Percentiles rank a stretch among this genome's conserved stretches.
These are phyloP conservation scores for Phlogophora meticulosa DNA, from an alignment of 2,888 invertebrate species.

Conservation along the genomic window DNA sequence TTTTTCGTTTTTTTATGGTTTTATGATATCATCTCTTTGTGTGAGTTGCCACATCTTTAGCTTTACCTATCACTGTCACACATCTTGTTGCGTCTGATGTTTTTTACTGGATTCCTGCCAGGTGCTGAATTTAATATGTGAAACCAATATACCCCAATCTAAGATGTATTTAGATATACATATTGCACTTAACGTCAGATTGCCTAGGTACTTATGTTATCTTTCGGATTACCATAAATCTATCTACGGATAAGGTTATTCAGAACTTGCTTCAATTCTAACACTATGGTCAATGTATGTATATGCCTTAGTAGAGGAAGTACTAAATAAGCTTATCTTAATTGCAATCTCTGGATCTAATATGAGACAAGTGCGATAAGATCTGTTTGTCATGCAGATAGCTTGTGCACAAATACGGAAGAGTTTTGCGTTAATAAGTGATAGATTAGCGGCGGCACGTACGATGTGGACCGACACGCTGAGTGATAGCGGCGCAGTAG, in stretches of 20 bases:
- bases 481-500: slow-evolving; percentile 13
- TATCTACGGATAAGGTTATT: too few relatives aligned
- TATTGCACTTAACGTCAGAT: too few relatives aligned
- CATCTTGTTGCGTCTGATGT: too few relatives aligned
- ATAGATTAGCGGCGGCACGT: slow-evolving; percentile 39
- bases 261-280: slow-evolving; percentile 27
- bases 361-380: slow-evolving; percentile 36
- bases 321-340: slow-evolving; percentile 43
- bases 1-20: slow-evolving; percentile 27
- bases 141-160: too few relatives aligned
- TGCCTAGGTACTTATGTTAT: too few relatives aligned
- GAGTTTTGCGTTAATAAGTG: slow-evolving; percentile 43
- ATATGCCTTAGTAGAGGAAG: slow-evolving; percentile 39
- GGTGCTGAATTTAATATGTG: too few relatives aligned
- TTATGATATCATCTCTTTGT: slow-evolving; percentile 7
- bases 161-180: too few relatives aligned
- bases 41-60: slow-evolving; percentile 17
- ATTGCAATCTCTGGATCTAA: slow-evolving; percentile 45
- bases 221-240: too few relatives aligned
- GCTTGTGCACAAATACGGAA: slow-evolving; percentile 45
- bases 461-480: not conserved
- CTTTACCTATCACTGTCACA: not conserved
- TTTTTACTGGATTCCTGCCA: too few relatives aligned
- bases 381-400: slow-evolving; percentile 39
- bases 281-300: not conserved